These are phyloP conservation scores for Siphlonurus alternatus DNA, from an alignment of 2,888 invertebrate species.

Conservation along the genomic window DNA sequence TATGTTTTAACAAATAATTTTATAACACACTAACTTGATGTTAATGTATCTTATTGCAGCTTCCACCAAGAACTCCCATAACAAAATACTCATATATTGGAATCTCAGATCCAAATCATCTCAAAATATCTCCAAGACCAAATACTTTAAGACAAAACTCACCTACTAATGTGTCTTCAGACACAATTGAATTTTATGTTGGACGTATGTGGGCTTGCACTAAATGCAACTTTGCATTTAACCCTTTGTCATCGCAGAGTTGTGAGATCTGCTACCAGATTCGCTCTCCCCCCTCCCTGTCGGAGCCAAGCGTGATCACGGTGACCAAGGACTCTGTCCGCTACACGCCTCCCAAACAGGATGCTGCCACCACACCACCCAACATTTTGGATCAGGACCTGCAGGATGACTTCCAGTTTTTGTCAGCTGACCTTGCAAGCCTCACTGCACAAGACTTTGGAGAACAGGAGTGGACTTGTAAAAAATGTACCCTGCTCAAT, in stretches of 20 bases:
- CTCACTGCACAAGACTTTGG: conserved; percentile 5
- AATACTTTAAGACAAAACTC: not conserved
- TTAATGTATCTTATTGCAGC: too few relatives aligned
- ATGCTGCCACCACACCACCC: conserved; percentile 33
- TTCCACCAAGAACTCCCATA: conserved; percentile 14
- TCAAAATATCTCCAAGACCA: not conserved
- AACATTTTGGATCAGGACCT: conserved; percentile 49
- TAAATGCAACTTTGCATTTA: conserved; percentile 77
- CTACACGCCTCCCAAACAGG: conserved; percentile 26
- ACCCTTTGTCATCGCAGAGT: conserved; percentile 57
- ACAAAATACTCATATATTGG: conserved; percentile 22
- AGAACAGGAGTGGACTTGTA: conserved; percentile 57
- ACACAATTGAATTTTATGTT: conserved; percentile 10
- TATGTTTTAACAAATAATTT: too few relatives aligned
- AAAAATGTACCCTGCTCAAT: conserved; percentile 76
- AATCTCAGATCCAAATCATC: conserved; percentile 18
- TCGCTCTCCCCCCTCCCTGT: conserved; percentile 39
- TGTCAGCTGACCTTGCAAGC: conserved; percentile 20
- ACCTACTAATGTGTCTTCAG: not conserved
- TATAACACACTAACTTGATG: too few relatives aligned
- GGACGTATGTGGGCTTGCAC: conserved; percentile 70
- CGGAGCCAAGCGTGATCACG: conserved; percentile 51
- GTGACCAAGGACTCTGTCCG: conserved; percentile 35
- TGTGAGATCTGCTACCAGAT: conserved; percentile 70
- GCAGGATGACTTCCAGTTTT: conserved; percentile 48